These are phyloP conservation scores for Pomatorhinus ruficollis DNA, from an alignment of 2,113 vertebrate species.

Conservation along the genomic window DNA sequence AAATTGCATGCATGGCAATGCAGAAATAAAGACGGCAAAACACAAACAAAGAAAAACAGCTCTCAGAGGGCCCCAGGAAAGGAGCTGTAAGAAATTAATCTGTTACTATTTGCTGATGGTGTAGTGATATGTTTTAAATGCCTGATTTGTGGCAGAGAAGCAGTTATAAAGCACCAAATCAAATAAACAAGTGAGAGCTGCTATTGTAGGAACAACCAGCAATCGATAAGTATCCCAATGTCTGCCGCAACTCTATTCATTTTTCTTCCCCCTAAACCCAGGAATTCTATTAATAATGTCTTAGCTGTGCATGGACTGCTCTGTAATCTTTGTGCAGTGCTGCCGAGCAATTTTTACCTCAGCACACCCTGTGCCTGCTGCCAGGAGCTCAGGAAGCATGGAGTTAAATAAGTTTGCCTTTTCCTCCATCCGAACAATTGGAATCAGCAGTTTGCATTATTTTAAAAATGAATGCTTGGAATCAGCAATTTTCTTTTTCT, in stretches of 20 bases:
- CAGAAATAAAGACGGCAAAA: neutral
- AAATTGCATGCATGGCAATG: neutral
- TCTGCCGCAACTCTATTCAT: neutral
- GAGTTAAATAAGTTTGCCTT: conserved; percentile 79
- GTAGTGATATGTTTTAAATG: neutral
- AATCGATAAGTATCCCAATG: neutral
- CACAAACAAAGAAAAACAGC: neutral
- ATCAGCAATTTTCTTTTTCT: conserved; percentile 79
- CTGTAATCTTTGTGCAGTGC: neutral
- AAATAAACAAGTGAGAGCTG: neutral
- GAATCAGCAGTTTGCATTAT: conserved; percentile 86
- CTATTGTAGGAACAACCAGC: neutral
- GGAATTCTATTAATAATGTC: neutral
- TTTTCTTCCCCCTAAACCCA: neutral
- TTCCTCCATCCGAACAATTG: conserved; percentile 73
- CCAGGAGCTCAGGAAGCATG: conserved; percentile 68
- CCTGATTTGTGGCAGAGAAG: neutral
- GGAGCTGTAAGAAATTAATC: neutral
- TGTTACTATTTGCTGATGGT: neutral
- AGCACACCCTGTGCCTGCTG: neutral
- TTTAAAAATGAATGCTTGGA: conserved; percentile 80
- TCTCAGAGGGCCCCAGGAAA: neutral
- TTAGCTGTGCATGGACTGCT: neutral
- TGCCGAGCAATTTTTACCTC: neutral
- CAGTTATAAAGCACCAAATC: neutral